These are phyloP conservation scores for Zoanthus sansibaricus DNA, from an alignment of 92 coral and sea anemone species.

Conservation along the genomic window DNA sequence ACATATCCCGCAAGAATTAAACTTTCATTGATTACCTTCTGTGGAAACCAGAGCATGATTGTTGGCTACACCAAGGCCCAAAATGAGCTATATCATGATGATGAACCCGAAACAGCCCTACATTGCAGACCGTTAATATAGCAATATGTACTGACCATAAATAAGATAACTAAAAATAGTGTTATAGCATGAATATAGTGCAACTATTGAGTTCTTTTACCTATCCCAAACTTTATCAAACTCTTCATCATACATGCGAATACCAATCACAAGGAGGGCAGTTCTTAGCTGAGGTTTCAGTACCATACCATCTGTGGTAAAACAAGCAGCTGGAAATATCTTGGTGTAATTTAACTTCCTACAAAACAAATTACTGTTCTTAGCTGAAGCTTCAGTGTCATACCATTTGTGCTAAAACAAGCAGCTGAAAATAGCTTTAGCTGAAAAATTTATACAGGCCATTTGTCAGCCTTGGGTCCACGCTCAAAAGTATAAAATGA, in stretches of 20 bases:
- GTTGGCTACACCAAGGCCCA: too few relatives aligned
- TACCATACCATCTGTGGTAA: constrained; percentile 75
- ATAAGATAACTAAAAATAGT: too few relatives aligned
- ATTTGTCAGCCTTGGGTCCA: too few relatives aligned
- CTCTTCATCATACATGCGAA: constrained; percentile 83
- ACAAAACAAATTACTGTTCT: constrained; percentile 12
- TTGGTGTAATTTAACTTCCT: constrained; percentile 51
- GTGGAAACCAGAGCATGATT: too few relatives aligned
- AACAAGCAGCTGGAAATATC: constrained; percentile 74
- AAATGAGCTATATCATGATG: too few relatives aligned
- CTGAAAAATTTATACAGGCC: too few relatives aligned
- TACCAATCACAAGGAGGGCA: constrained; percentile 66
- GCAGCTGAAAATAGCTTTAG: constrained; percentile 66
- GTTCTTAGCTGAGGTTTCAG: constrained; percentile 85
- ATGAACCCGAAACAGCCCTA: too few relatives aligned
- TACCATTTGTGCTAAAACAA: constrained; percentile 73
- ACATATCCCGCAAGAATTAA: too few relatives aligned
- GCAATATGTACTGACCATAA: too few relatives aligned
- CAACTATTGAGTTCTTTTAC: constrained; percentile 27
- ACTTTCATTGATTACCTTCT: too few relatives aligned
- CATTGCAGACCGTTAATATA: too few relatives aligned
- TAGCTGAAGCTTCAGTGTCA: constrained; percentile 83
- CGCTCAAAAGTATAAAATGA: too few relatives aligned
- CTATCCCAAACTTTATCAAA: constrained; percentile 96
- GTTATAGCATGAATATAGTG: not conserved